phyloP scores from a whole-genome alignment of 2,113 vertebrate species.

The Conger conger region DNA sequence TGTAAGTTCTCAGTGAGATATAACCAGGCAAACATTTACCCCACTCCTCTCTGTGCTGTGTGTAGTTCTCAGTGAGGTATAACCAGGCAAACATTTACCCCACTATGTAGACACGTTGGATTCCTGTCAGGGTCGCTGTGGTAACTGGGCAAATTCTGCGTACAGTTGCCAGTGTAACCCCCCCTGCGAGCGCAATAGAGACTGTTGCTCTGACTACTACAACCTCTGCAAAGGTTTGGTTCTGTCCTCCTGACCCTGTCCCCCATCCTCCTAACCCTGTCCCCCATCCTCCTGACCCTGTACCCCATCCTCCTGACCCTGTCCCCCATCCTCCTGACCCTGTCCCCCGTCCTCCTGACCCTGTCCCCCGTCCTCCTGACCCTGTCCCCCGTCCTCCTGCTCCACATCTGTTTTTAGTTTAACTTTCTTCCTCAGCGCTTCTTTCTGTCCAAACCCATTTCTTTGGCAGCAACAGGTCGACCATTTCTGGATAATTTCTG shows the following conservation, averaged over 20 bases:
- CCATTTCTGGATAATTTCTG: too few relatives aligned
- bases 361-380: too few relatives aligned
- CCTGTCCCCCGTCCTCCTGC: too few relatives aligned
- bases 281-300: too few relatives aligned
- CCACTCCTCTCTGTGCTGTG: conserved; percentile 5
- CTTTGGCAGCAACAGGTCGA: too few relatives aligned
- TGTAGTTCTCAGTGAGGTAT: neutral
- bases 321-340: too few relatives aligned
- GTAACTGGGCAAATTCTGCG: conserved; percentile 51
- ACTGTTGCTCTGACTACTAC: conserved; percentile 69
- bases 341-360: too few relatives aligned
- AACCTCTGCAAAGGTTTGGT: conserved; percentile 47
- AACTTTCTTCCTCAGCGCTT: too few relatives aligned
- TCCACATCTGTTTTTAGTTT: too few relatives aligned
- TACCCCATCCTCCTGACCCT: too few relatives aligned
- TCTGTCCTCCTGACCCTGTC: neutral
- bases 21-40: neutral
- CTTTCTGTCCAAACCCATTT: too few relatives aligned
- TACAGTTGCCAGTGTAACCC: conserved; percentile 69
- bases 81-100: neutral
- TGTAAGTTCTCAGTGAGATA: neutral
- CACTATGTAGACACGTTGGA: conserved; percentile 58
- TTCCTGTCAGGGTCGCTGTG: conserved; percentile 63
- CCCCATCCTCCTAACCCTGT: too few relatives aligned
- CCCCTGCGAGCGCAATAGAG: conserved; percentile 48